These are phyloP conservation scores for Crematogaster levior DNA, from an alignment of 2,888 invertebrate genomes.

Conservation along the genomic window DNA sequence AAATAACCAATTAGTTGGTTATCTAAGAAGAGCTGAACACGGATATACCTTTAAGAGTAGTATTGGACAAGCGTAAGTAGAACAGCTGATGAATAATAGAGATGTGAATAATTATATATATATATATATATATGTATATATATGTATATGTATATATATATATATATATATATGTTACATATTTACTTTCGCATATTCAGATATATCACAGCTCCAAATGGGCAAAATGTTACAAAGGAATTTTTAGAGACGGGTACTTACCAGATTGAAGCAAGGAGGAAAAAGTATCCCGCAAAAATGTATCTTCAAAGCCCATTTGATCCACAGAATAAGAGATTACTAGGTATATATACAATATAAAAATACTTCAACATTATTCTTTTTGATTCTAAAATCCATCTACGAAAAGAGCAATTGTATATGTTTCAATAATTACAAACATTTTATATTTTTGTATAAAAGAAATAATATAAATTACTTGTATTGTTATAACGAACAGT, in stretches of 20 bases:
- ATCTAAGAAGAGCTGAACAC: constrained; percentile 93
- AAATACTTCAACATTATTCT: constrained; percentile 38
- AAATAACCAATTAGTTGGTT: constrained; percentile 92
- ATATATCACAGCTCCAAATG: constrained; percentile 87
- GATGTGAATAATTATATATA: not conserved
- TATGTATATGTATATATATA: not conserved
- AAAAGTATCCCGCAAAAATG: constrained; percentile 90
- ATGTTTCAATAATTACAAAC: not conserved
- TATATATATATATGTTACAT: not conserved
- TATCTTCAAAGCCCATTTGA: constrained; percentile 94
- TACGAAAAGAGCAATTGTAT: constrained; percentile 11
- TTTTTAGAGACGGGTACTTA: constrained; percentile 91
- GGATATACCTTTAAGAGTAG: constrained; percentile 88
- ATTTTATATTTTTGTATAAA: constrained; percentile 36
- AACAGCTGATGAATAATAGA: not conserved
- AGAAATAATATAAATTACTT: constrained; percentile 23
- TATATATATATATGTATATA: no score
- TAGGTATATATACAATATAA: constrained; percentile 86
- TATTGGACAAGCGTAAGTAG: constrained; percentile 88
- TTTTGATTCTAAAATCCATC: not conserved
- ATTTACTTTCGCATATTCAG: constrained; percentile 77
- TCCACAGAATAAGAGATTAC: constrained; percentile 90
- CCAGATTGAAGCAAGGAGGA: constrained; percentile 93
- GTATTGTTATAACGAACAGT: not conserved
- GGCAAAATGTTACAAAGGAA: constrained; percentile 88